These are phyloP conservation scores for Tychaedon coryphoeus DNA, from an alignment of 2,113 vertebrate species.

Conservation along the genomic window DNA sequence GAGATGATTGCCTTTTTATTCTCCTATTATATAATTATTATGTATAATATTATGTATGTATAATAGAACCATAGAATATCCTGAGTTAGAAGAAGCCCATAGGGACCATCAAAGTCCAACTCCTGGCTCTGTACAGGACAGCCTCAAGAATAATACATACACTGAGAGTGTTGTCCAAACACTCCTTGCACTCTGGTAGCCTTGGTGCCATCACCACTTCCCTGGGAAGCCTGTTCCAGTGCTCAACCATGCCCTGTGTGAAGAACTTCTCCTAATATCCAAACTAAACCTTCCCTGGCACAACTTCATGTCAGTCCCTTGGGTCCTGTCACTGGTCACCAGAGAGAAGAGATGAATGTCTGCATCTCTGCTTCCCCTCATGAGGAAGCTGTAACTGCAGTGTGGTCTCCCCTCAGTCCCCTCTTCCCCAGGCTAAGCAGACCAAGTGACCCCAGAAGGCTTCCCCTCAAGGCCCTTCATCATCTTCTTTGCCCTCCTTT, in stretches of 20 bases:
- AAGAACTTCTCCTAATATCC: background rate
- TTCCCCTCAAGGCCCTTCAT: background rate
- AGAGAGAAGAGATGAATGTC: background rate
- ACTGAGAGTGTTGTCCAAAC: background rate
- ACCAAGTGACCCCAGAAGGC: background rate
- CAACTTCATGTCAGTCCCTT: background rate
- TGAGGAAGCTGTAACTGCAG: background rate
- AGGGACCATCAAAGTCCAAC: background rate
- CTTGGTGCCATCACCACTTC: background rate
- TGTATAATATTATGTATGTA: background rate
- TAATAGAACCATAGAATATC: background rate
- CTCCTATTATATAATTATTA: background rate
- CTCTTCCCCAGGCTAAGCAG: background rate
- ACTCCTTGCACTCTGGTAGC: background rate
- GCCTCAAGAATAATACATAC: background rate
- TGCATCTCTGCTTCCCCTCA: background rate
- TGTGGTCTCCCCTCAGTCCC: background rate
- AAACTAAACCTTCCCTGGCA: background rate
- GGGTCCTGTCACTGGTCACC: background rate
- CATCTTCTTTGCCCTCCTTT: background rate
- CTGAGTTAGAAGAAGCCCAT: background rate
- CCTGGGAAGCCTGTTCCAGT: background rate
- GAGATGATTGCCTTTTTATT: background rate
- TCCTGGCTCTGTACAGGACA: background rate
- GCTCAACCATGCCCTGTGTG: background rate